A percentile compares a stretch with the other conserved stretches of the same genome.
phyloP scores from a whole-genome alignment of 1,140 invertebrate genomes.

The Ips typographus region DNA sequence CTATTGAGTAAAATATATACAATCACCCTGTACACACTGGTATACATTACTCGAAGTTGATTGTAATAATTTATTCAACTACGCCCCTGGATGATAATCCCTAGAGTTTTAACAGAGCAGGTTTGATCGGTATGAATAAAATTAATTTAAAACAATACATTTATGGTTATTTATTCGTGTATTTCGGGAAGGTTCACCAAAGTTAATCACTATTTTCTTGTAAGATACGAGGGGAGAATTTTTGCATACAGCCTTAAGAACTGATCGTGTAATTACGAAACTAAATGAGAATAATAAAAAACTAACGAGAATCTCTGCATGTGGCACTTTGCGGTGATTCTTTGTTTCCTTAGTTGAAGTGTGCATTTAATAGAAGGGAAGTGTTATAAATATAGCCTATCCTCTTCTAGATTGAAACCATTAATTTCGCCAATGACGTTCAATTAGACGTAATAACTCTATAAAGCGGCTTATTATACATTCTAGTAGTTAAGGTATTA shows the following conservation, averaged over 20 bases:
- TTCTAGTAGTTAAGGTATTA: not conserved
- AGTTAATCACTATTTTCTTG: constrained; percentile 6
- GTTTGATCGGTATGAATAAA: constrained; percentile 34
- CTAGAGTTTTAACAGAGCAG: constrained; percentile 8
- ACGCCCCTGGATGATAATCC: constrained; percentile 4
- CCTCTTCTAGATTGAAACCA: not conserved
- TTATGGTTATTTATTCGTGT: constrained; percentile 37
- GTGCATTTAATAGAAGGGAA: constrained; percentile 9
- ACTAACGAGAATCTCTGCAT: constrained; percentile 9
- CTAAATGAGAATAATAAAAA: not conserved
- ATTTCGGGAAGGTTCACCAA: constrained; percentile 17
- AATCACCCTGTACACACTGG: too few species aligned
- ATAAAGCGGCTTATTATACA: not conserved
- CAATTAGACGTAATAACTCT: not conserved
- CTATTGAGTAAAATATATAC: too few species aligned
- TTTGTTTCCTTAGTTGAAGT: constrained; percentile 14
- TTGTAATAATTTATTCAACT: not conserved
- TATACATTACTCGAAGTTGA: too few species aligned
- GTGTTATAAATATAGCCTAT: constrained; percentile 10
- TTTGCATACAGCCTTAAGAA: not conserved
- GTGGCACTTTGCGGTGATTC: constrained; percentile 12
- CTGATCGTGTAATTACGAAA: not conserved
- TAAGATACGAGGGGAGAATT: constrained; percentile 4
- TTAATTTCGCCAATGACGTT: not conserved
- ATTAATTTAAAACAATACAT: constrained; percentile 37